These are phyloP conservation scores for Microcebus lehilahytsara DNA, from an alignment of 2,113 vertebrate species.

Conservation along the genomic window DNA sequence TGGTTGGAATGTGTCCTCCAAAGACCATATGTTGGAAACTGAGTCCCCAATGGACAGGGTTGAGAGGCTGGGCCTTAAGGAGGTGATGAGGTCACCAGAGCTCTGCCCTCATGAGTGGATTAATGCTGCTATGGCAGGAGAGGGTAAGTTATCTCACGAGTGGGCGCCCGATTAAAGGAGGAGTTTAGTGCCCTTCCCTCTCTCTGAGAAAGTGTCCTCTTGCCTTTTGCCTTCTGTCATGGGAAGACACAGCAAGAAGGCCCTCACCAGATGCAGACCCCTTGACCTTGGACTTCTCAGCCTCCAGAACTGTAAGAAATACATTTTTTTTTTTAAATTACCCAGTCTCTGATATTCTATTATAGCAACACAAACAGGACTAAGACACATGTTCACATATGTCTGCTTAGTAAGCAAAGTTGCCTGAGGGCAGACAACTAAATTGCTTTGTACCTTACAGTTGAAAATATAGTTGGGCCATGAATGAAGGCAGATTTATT, in stretches of 20 bases:
- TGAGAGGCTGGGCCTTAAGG: background rate
- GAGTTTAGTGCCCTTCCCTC: background rate
- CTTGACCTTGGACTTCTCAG: background rate
- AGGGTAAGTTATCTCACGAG: background rate
- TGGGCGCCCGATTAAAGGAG: too few species aligned
- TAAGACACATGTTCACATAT: background rate
- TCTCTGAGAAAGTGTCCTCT: background rate
- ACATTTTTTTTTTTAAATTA: background rate
- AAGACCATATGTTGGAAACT: background rate
- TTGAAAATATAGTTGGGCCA: too few species aligned
- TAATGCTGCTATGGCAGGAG: background rate
- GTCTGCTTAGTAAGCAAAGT: background rate
- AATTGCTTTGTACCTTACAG: background rate
- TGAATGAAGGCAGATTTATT: background rate
- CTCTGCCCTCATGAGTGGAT: background rate
- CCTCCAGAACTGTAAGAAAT: background rate
- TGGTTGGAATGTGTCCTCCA: background rate
- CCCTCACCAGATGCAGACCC: background rate
- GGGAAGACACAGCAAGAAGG: background rate
- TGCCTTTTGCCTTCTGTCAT: background rate
- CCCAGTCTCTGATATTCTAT: background rate
- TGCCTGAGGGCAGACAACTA: background rate
- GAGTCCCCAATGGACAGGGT: background rate
- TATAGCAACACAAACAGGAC: background rate
- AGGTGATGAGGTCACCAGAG: background rate